Base-by-base conservation (phyloP, 2,797 vertebrate species). In the Myotis planiceps region DNA sequence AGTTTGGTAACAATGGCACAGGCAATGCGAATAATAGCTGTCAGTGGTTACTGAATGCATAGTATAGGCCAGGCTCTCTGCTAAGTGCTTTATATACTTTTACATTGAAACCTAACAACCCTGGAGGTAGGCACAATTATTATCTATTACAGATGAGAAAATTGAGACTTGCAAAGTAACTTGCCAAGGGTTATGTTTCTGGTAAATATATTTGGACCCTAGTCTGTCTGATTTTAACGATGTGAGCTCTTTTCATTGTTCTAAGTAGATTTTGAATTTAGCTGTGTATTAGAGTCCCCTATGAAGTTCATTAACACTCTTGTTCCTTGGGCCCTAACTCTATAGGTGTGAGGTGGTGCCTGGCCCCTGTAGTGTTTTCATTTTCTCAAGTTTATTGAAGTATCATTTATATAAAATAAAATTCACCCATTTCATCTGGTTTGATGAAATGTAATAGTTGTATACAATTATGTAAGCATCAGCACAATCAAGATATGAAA, bases 371-470 rank as follows among this genome's bases (percentile, higher is more conserved):
- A 81, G 18, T 85, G 27, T 53, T 72, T 74, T 55, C 3, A 10
- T 63, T 86, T 86, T 16, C 16, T 18, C 53, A 51, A 23, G 51
- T 92, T 93, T 89, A 83, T 49, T 76, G 49, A 88, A 47, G 34
- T 45, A 49, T 37, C 60, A 80, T 89, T 95, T 85, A 80, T 2
- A 63, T 69, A 86, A 80, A 88, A 65, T 87, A 92, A 86, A 94
- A 80, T 34, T 84, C 19, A 45, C 34, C 9, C 15, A 16, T 69
- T 84, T 69, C 49, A 91, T 78, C 34, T 66, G 84, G 9, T 92
- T 95, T 95, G 42, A n/a, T 74, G 45, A 90, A 84, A 72, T 34
- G n/a, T 42, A 80, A 8, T 86, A 71, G n/a, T 72, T 89, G 29
- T 74, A 80, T 90, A 51, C 5, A 74, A n/a, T 83, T 45, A 6